Percentiles rank a stretch among this genome's conserved stretches.
Evolutionary conservation across 2,797 vertebrate genomes (phyloP).

Genomic region (Enteromius mattozi): DNA sequence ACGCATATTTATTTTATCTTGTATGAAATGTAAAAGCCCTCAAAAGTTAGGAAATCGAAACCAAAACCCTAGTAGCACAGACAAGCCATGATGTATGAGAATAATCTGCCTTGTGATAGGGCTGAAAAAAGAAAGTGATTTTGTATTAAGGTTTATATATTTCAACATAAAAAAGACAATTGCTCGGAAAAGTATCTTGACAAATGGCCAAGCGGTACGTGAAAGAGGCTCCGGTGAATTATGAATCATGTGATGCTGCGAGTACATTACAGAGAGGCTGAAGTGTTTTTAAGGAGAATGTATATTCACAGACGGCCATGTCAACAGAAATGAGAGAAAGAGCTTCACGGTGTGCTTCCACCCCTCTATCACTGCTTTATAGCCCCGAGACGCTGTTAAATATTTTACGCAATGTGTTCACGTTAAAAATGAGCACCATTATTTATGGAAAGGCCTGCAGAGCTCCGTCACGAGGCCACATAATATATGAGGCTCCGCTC

Average conservation of each 20-base stretch:
- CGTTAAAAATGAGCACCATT: constrained; percentile 58
- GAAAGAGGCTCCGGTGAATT: constrained; percentile 38
- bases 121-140: constrained; percentile 5
- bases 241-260: constrained; percentile 17
- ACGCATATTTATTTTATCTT: constrained; percentile 64
- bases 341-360: constrained; percentile 58
- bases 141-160: constrained; percentile 19
- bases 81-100: constrained; percentile 10
- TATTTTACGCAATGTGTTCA: constrained; percentile 74
- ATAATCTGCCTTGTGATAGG: constrained; percentile 14
- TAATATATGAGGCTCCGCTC: constrained; percentile 65
- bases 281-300: constrained; percentile 17
- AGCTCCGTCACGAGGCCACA: constrained; percentile 63
- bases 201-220: not conserved
- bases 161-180: constrained; percentile 24
- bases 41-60: not conserved
- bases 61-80: not conserved
- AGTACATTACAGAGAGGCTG: constrained; percentile 11
- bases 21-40: constrained; percentile 57
- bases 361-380: constrained; percentile 60
- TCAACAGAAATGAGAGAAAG: constrained; percentile 57
- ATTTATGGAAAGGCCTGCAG: constrained; percentile 73
- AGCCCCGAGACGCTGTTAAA: constrained; percentile 70
- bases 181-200: not conserved
- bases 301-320: constrained; percentile 39